phyloP scores from a whole-genome alignment of 2,113 vertebrate species.

The Brachionichthys hirsutus region DNA sequence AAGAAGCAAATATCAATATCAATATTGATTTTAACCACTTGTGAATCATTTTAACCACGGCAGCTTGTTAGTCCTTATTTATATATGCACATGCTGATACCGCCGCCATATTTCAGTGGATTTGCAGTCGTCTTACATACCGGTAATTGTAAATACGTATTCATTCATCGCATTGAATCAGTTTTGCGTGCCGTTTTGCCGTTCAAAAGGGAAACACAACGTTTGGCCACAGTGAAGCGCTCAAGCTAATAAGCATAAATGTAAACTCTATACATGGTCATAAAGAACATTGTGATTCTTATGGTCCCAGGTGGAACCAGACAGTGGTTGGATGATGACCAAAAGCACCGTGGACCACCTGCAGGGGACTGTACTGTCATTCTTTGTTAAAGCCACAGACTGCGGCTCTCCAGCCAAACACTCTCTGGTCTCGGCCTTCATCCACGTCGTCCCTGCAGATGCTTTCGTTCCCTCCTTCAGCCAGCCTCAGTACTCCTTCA shows the following conservation, averaged over 20 bases:
- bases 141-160: slow-evolving; percentile 22
- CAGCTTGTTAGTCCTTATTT: no score
- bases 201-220: no score
- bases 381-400: slow-evolving; percentile 96
- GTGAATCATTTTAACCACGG: slow-evolving; percentile 2
- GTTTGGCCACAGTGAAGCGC: no score
- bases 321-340: slow-evolving; percentile 98
- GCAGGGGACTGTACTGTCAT: slow-evolving; percentile 90
- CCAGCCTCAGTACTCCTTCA: slow-evolving; percentile 94
- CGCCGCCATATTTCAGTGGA: slow-evolving; percentile 5
- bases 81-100: background rate
- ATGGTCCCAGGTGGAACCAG: slow-evolving; percentile 79
- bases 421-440: slow-evolving; percentile 92
- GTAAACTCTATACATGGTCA: background rate
- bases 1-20: background rate
- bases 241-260: background rate
- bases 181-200: background rate
- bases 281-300: background rate
- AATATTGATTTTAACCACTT: background rate
- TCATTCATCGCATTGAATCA: slow-evolving; percentile 19
- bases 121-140: slow-evolving; percentile 36
- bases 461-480: slow-evolving; percentile 87
- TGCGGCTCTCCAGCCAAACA: slow-evolving; percentile 88
- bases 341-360: slow-evolving; percentile 90
- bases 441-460: slow-evolving; percentile 91